Conservation (phyloP, 2,797 vertebrate species). For the Ficedula albicollis region DNA sequence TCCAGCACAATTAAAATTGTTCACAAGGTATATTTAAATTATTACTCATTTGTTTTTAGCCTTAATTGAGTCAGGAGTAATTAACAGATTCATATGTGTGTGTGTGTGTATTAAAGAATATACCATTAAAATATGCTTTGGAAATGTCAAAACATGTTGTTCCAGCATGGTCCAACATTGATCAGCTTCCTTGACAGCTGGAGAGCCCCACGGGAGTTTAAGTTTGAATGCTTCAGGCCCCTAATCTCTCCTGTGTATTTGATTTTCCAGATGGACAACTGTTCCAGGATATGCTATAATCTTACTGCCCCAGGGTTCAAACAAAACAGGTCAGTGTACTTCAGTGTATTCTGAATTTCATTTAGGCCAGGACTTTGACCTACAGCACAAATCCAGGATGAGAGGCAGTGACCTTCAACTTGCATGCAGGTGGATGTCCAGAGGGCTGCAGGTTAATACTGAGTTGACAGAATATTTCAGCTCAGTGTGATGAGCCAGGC, state of each 20-base stretch:
- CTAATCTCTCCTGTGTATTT: not conserved
- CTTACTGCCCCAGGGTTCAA: not conserved
- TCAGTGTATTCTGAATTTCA: not conserved
- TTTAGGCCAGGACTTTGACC: not conserved
- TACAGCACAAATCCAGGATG: not conserved
- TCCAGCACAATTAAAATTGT: not conserved
- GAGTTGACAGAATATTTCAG: not conserved
- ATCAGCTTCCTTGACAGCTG: constrained; percentile 22
- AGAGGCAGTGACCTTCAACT: not conserved
- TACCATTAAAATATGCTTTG: not conserved
- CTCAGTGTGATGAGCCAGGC: not conserved
- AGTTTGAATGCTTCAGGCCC: not conserved
- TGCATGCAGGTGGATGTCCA: not conserved
- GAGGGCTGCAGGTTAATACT: not conserved
- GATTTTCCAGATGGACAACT: constrained; percentile 35
- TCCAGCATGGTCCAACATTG: not conserved
- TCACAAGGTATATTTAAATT: not conserved
- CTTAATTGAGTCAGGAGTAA: not conserved
- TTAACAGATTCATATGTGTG: fast-evolving
- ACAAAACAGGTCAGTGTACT: not conserved
- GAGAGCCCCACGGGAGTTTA: not conserved
- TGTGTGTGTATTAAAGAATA: not conserved
- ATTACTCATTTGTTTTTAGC: not conserved
- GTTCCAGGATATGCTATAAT: not conserved
- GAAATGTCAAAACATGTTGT: constrained; percentile 39